Percentiles rank a stretch among this genome's conserved stretches.
Evolutionary conservation across 1,140 invertebrate species (phyloP).

Genomic region (Cotesia typhae): DNA sequence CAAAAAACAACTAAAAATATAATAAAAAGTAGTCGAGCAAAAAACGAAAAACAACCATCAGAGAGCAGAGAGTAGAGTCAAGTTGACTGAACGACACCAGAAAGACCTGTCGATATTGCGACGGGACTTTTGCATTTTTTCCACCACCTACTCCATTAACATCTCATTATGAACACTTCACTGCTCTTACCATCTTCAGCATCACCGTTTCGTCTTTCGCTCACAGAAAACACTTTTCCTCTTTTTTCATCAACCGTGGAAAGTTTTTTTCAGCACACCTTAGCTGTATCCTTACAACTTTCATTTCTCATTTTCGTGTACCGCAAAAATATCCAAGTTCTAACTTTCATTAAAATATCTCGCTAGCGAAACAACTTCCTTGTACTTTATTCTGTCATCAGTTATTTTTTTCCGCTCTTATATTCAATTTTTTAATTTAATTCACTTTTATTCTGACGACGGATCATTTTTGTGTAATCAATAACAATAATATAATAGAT

Average conservation of each 20-base stretch:
- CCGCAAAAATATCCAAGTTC: slow-evolving; percentile 59
- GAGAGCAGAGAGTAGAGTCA: slow-evolving; percentile 6
- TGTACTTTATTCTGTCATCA: slow-evolving; percentile 17
- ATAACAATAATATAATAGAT: no score
- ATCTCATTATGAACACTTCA: slow-evolving; percentile 63
- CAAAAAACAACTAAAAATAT: background rate
- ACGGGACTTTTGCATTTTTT: slow-evolving; percentile 36
- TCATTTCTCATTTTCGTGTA: slow-evolving; percentile 4
- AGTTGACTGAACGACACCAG: slow-evolving; percentile 37
- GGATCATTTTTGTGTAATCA: no score
- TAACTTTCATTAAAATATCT: slow-evolving; percentile 64
- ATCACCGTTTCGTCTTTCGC: slow-evolving; percentile 25
- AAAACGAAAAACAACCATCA: slow-evolving; percentile 20
- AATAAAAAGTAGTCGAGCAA: background rate
- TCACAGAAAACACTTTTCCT: slow-evolving; percentile 23
- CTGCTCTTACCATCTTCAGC: slow-evolving; percentile 33
- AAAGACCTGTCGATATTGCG: slow-evolving; percentile 37
- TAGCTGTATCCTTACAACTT: slow-evolving; percentile 5
- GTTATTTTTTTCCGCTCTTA: background rate
- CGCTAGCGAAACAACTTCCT: slow-evolving; percentile 39
- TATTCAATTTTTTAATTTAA: background rate
- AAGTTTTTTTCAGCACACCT: slow-evolving; percentile 9
- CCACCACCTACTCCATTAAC: slow-evolving; percentile 60
- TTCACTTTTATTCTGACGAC: no score
- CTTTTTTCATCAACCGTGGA: background rate